These are phyloP conservation scores for Vespertilio murinus DNA, from an alignment of 2,797 vertebrate genomes.

Conservation along the genomic window DNA sequence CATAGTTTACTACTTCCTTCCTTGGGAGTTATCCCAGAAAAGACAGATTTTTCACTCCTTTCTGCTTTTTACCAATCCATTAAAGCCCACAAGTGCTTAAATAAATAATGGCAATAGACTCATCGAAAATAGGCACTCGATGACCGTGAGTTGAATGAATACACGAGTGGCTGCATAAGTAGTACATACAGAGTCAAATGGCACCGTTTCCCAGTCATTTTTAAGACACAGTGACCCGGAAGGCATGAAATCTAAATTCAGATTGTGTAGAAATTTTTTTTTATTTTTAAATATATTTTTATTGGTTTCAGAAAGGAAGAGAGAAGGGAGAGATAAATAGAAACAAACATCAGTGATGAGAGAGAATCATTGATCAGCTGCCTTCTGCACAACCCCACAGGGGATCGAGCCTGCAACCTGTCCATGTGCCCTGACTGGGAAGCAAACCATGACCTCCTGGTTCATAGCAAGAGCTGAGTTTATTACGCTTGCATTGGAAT, in stretches of 20 bases:
- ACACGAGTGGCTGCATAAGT: background rate
- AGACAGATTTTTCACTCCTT: background rate
- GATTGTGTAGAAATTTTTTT: background rate
- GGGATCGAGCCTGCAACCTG: no score
- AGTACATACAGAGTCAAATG: background rate
- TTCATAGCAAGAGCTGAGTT: background rate
- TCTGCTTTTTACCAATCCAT: background rate
- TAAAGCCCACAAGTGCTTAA: background rate
- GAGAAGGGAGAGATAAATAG: no score
- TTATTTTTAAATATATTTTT: no score
- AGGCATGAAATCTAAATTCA: background rate
- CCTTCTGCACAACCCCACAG: no score
- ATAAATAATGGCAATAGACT: conserved; percentile 8
- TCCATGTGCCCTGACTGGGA: no score
- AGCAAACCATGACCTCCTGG: no score
- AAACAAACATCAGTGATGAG: no score
- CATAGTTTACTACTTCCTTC: background rate
- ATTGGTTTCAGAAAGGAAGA: no score
- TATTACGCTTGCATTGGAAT: background rate
- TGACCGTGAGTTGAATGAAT: background rate
- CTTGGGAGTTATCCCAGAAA: background rate
- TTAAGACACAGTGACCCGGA: background rate
- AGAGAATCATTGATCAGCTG: no score
- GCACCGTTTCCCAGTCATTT: background rate
- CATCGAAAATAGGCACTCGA: background rate